Conservation (phyloP, 2,113 vertebrate genomes). For the Thunnus thynnus region DNA sequence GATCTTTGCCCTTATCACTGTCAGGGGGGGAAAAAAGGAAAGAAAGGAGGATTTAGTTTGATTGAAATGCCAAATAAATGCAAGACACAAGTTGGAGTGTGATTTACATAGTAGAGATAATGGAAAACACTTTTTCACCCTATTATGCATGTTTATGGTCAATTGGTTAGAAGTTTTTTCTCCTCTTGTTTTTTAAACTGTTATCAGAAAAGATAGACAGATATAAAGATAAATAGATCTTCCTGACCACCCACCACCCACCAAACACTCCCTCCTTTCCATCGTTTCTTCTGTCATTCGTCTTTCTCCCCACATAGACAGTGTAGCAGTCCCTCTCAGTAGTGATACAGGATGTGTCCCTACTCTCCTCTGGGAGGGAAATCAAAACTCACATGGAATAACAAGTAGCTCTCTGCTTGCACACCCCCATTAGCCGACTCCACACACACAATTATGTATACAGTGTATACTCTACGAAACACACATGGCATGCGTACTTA, state of each 20-base stretch:
- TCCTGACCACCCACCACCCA: no score
- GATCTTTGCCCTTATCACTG: slow-evolving; percentile 94
- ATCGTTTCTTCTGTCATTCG: slow-evolving; percentile 25
- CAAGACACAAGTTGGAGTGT: background rate
- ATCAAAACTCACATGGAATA: slow-evolving; percentile 79
- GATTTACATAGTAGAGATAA: slow-evolving; percentile 24
- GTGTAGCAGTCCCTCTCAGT: slow-evolving; percentile 56
- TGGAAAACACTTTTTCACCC: background rate
- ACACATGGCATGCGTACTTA: background rate
- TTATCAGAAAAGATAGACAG: background rate
- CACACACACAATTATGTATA: slow-evolving; percentile 23
- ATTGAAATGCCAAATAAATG: slow-evolving; percentile 24
- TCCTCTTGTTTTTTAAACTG: background rate
- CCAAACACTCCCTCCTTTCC: background rate
- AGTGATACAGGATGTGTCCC: slow-evolving; percentile 72
- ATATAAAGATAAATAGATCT: slow-evolving; percentile 11
- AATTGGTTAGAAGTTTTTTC: background rate
- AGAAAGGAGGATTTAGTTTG: slow-evolving; percentile 30
- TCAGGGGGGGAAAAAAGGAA: background rate
- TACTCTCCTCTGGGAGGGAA: slow-evolving; percentile 69
- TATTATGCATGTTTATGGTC: background rate
- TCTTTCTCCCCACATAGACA: slow-evolving; percentile 50
- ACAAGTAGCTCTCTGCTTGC: slow-evolving; percentile 75
- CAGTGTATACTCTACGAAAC: slow-evolving; percentile 4
- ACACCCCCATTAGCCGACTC: slow-evolving; percentile 40